A percentile compares a stretch with the other conserved stretches of the same genome.
These are phyloP conservation scores for Zaprionus taronus DNA, from an alignment of 1,140 invertebrate species.

Conservation along the genomic window DNA sequence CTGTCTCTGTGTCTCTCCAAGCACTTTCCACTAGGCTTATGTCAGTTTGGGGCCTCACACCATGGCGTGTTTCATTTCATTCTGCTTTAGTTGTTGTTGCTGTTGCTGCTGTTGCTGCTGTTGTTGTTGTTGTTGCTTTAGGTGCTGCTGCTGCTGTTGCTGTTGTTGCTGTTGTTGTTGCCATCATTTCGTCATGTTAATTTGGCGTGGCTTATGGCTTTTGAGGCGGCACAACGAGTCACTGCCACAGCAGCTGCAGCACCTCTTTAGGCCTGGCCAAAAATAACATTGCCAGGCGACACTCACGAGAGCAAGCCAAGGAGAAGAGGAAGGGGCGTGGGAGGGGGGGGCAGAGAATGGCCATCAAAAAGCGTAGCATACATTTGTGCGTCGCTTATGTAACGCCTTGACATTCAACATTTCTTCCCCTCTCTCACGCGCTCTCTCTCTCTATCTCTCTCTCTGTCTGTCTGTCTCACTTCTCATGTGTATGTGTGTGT, in stretches of 20 bases:
- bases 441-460: neutral
- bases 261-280: conserved; percentile 52
- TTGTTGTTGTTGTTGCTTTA: conserved; percentile 32
- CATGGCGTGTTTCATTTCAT: conserved; percentile 18
- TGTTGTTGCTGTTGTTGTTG: conserved; percentile 57
- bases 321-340: neutral
- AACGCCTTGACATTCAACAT: conserved; percentile 76
- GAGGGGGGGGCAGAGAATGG: conserved; percentile 44
- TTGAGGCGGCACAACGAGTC: conserved; percentile 49
- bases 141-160: conserved; percentile 48
- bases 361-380: conserved; percentile 79
- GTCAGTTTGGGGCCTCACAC: conserved; percentile 26
- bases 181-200: conserved; percentile 80
- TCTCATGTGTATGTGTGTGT: conserved; percentile 15
- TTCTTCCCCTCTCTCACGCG: neutral
- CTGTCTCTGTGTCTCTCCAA: neutral
- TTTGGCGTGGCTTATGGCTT: conserved; percentile 77
- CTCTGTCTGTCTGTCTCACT: neutral
- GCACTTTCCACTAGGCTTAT: conserved; percentile 22
- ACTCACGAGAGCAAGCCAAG: conserved; percentile 8
- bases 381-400: conserved; percentile 80
- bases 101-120: conserved; percentile 45
- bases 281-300: conserved; percentile 56
- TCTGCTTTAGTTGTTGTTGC: conserved; percentile 28
- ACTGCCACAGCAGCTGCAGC: conserved; percentile 30